These are phyloP conservation scores for Plebejus argus DNA, from an alignment of 2,888 invertebrate species.

Conservation along the genomic window DNA sequence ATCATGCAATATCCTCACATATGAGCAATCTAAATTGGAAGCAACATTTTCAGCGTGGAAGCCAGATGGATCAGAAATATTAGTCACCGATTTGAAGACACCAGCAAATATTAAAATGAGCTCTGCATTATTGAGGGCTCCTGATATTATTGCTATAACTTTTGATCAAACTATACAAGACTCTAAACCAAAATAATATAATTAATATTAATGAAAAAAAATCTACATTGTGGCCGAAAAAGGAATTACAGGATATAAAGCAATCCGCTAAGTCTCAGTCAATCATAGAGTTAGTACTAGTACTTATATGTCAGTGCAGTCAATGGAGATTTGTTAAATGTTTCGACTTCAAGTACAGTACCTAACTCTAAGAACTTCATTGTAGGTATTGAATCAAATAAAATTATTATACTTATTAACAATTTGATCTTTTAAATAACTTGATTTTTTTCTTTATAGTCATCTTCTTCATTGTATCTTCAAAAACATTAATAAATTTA, in stretches of 20 bases:
- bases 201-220: not conserved
- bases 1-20: conserved; percentile 61
- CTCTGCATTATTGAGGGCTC: conserved; percentile 59
- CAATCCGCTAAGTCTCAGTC: too few species aligned
- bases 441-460: not conserved
- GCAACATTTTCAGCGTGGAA: conserved; percentile 64
- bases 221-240: not conserved
- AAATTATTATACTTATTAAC: not conserved
- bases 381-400: not conserved
- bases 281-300: too few species aligned
- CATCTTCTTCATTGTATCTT: too few species aligned
- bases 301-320: too few species aligned
- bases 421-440: not conserved
- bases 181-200: conserved; percentile 1
- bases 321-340: too few species aligned
- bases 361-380: not conserved
- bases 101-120: conserved; percentile 56
- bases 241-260: too few species aligned
- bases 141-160: conserved; percentile 62
- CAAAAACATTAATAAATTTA: too few species aligned
- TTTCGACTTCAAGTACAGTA: too few species aligned
- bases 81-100: conserved; percentile 60
- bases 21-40: conserved; percentile 58
- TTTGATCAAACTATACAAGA: conserved; percentile 48
- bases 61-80: conserved; percentile 59